Evolutionary conservation across 1,140 invertebrate species (phyloP).

Genomic region (Rhagoletis zephyria): DNA sequence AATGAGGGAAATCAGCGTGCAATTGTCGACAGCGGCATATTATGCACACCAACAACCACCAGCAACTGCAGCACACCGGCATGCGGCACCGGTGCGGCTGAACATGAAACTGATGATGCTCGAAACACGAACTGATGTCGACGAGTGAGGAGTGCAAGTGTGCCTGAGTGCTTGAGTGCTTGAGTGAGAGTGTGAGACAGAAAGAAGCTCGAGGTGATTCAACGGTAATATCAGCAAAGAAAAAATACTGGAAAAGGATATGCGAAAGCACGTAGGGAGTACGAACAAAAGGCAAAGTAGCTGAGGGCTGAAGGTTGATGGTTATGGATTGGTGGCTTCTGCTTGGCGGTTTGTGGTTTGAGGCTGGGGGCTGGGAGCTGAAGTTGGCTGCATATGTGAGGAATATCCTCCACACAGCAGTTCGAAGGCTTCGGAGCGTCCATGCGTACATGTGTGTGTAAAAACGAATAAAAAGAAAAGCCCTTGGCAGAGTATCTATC

Average conservation of each 20-base stretch:
- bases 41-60: slow-evolving; percentile 38
- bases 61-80: neutral
- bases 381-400: neutral
- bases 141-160: neutral
- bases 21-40: slow-evolving; percentile 49
- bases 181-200: neutral
- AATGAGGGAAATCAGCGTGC: slow-evolving; percentile 55
- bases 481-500: neutral
- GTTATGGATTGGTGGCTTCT: neutral
- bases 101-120: slow-evolving; percentile 18
- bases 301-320: neutral
- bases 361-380: neutral
- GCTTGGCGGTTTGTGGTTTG: neutral
- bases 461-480: neutral
- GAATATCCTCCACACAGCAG: neutral
- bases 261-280: neutral
- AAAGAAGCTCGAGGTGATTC: neutral
- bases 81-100: neutral
- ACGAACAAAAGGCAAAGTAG: neutral
- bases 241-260: neutral
- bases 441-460: neutral
- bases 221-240: neutral
- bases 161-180: no score
- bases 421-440: neutral
- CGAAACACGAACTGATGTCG: neutral